A percentile compares a stretch with the other conserved stretches of the same genome.
These are phyloP conservation scores for Sphaerophoria taeniata DNA, from an alignment of 2,888 invertebrate genomes.

Conservation along the genomic window DNA sequence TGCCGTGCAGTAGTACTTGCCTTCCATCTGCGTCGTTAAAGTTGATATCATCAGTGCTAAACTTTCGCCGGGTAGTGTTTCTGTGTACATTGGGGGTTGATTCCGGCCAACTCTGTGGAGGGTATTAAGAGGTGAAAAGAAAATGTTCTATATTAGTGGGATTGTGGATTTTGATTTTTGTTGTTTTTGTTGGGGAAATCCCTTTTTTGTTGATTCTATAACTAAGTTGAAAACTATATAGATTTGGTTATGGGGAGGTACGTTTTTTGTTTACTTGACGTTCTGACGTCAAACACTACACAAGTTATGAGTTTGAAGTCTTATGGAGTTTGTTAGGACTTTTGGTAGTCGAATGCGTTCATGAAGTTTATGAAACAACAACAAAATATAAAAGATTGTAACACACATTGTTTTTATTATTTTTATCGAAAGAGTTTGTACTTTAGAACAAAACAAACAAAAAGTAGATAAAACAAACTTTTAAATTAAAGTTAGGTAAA, in stretches of 20 bases:
- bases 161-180: background rate
- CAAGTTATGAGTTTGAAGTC: conserved; percentile 7
- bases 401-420: conserved; percentile 16
- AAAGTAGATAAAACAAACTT: background rate
- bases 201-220: conserved; percentile 1
- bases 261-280: conserved; percentile 27
- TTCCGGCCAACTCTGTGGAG: conserved; percentile 78
- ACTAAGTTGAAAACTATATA: conserved; percentile 5
- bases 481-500: conserved; percentile 22
- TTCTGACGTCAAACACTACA: conserved; percentile 59
- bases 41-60: conserved; percentile 90
- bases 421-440: background rate
- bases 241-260: conserved; percentile 28
- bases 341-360: conserved; percentile 31
- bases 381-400: conserved; percentile 18
- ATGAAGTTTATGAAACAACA: conserved; percentile 46
- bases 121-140: conserved; percentile 28
- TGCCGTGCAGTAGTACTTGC: conserved; percentile 92
- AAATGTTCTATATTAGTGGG: conserved; percentile 3
- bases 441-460: background rate
- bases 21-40: conserved; percentile 90
- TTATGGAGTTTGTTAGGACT: conserved; percentile 39
- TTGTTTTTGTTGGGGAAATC: background rate
- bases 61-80: conserved; percentile 86
- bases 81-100: conserved; percentile 87